phyloP scores from a whole-genome alignment of 53 echinoderm and acorn worm species.

The Paracentrotus lividus region DNA sequence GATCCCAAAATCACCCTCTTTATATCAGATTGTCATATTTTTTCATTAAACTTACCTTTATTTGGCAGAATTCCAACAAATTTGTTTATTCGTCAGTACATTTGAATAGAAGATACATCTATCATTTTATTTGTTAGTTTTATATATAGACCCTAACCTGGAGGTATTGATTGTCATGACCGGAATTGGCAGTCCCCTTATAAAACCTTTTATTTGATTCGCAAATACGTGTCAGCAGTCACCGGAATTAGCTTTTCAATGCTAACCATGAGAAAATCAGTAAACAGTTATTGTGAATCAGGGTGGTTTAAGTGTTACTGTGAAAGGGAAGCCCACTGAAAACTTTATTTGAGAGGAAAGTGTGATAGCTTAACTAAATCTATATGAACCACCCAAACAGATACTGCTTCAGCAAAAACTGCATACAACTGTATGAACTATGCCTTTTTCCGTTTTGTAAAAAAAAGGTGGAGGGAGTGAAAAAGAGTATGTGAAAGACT shows the following conservation, averaged over 20 bases:
- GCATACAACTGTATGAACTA: neutral
- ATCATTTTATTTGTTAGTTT: neutral
- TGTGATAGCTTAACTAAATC: neutral
- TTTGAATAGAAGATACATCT: neutral
- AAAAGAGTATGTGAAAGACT: neutral
- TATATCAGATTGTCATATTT: neutral
- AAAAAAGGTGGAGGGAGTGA: neutral
- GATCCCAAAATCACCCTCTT: too few species aligned
- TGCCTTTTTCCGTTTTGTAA: neutral
- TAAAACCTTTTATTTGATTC: constrained; percentile 37
- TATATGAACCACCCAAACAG: neutral
- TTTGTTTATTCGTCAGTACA: neutral
- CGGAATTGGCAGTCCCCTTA: constrained; percentile 29
- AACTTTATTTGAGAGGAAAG: neutral
- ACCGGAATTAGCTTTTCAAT: neutral
- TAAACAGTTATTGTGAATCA: constrained; percentile 2
- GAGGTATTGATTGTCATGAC: neutral
- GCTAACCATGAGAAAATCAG: constrained; percentile 19
- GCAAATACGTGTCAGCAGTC: neutral
- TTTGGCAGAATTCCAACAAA: neutral
- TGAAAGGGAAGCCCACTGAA: constrained; percentile 6
- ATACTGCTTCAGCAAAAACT: neutral
- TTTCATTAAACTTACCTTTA: neutral
- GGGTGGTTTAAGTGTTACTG: neutral
- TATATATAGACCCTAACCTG: neutral